Evolutionary conservation across 2,113 vertebrate genomes (phyloP), one percentile per base, ranked within the genome.

Genomic region (Tetraodon nigroviridis): DNA sequence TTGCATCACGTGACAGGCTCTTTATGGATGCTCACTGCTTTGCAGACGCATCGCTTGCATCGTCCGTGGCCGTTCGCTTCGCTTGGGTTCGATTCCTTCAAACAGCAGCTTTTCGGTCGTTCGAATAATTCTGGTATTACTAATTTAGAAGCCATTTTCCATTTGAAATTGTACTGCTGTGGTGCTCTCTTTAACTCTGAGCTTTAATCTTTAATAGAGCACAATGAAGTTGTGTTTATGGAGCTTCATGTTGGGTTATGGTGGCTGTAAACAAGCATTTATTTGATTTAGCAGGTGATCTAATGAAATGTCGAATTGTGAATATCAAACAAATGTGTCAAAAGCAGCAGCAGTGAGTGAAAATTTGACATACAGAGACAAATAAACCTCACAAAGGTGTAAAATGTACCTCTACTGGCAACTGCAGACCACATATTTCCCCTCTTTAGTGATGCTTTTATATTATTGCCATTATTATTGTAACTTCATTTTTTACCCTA

Each of bases 61-160:
- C 74, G 75, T 73, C 52, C 50, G 41, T 11, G 54, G 51, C 73
- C 22, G 69, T 85, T 87, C 79, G 76, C 71, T 76, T 71, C 67
- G 78, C 64, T 73, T 74, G 63, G 51, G 70, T 71, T 65, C 83
- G 82, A 87, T 88, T 84, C 84, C 88, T 86, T 87, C 73, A 75
- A 84, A 85, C 67, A 78, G 64, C 55, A 69, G 80, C 68, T 79
- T 84, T 83, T 68, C 83, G 78, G 71, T 80, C 68, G 83, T 86
- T 86, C 78, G 70, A 64, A 85, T 88, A 84, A 87, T 88, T 86
- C 29, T 82, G 74, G 79, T 80, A 73, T 88, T 83, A 88, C 89
- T 86, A 85, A 87, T 89, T 84, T 57, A 65, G 79, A 76, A 84
- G 67, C 81, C 74, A 78, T 81, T 77, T 72, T 80, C 56, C 57